Conservation (phyloP, 2,888 invertebrate species). For the Thymelicus lineola region DNA sequence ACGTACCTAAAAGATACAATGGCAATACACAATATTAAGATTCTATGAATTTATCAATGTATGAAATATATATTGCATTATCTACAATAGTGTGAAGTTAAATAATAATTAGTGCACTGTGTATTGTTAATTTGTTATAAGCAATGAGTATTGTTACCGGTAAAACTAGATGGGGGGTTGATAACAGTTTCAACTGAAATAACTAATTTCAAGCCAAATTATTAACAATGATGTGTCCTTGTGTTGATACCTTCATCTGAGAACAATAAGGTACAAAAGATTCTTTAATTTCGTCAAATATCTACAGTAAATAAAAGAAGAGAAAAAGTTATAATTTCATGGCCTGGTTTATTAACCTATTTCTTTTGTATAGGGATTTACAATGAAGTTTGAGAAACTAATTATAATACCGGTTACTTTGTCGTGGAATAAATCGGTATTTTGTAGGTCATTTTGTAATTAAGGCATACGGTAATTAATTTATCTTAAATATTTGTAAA, state of each 20-base stretch:
- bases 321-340: slow-evolving; percentile 14
- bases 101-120: no score
- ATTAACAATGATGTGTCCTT: slow-evolving; percentile 15
- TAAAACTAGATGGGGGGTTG: background rate
- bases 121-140: background rate
- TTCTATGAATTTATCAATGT: no score
- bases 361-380: background rate
- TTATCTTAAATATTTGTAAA: no score
- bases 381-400: slow-evolving; percentile 1
- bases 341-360: slow-evolving; percentile 15
- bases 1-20: background rate
- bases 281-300: slow-evolving; percentile 7
- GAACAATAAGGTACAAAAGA: slow-evolving; percentile 12
- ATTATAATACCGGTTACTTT: background rate
- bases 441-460: no score
- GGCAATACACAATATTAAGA: background rate
- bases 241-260: slow-evolving; percentile 10
- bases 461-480: no score
- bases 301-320: slow-evolving; percentile 2
- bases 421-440: background rate
- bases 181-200: background rate
- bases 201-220: slow-evolving; percentile 9
- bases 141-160: background rate
- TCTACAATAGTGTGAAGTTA: no score
- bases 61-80: no score